Conservation (phyloP, 1,140 invertebrate genomes). For the Heliothis virescens region DNA sequence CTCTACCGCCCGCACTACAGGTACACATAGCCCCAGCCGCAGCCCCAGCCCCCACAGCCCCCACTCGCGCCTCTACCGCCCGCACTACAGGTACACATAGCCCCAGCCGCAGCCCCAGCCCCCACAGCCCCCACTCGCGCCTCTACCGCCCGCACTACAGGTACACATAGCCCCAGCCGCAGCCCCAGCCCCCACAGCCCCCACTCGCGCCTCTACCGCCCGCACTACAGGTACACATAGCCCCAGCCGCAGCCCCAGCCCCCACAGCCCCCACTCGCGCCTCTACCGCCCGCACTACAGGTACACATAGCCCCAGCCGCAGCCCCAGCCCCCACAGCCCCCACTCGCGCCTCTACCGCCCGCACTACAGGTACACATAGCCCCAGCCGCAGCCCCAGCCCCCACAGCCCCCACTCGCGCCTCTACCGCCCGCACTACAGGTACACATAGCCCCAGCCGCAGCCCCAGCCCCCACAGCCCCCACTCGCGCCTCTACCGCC, state of each 20-base stretch:
- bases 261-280: too few species aligned
- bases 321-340: constrained; percentile 26
- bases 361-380: constrained; percentile 51
- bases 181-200: constrained; percentile 26
- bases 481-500: not conserved
- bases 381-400: constrained; percentile 13
- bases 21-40: constrained; percentile 6
- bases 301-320: constrained; percentile 6
- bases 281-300: constrained; percentile 33
- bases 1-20: constrained; percentile 33
- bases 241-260: constrained; percentile 13
- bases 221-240: constrained; percentile 51
- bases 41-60: constrained; percentile 26
- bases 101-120: constrained; percentile 13
- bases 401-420: too few species aligned
- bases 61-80: not conserved
- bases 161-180: constrained; percentile 6
- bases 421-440: constrained; percentile 33
- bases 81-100: constrained; percentile 51
- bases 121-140: too few species aligned
- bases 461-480: constrained; percentile 26
- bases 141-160: constrained; percentile 33
- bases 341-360: not conserved
- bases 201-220: not conserved
- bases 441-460: constrained; percentile 6